Percentiles rank a stretch among this genome's conserved stretches.
Conservation (phyloP, 1,140 invertebrate genomes). For the Musca domestica region DNA sequence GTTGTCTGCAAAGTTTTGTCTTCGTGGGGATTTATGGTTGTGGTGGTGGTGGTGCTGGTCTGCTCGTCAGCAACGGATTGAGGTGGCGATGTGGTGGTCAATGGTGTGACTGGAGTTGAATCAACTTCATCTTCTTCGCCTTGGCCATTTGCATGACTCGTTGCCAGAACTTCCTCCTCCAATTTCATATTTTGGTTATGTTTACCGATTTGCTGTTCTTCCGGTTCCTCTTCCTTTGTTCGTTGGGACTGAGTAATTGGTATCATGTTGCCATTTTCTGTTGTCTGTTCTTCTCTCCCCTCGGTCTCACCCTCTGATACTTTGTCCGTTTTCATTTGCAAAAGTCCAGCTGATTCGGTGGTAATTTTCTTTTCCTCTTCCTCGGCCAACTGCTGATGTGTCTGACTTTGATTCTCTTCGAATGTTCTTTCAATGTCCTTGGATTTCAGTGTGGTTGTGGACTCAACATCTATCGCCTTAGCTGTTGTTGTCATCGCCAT, state of each 20-base stretch:
- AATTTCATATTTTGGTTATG: constrained; percentile 9
- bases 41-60: neutral
- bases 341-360: neutral
- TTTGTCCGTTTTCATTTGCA: neutral
- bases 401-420: neutral
- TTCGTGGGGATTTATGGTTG: neutral
- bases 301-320: too few species aligned
- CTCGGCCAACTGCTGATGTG: neutral
- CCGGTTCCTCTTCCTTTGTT: constrained; percentile 10
- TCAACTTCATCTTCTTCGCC: neutral
- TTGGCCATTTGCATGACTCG: neutral
- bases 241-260: neutral
- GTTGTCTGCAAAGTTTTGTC: constrained; percentile 5
- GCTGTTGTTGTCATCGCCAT: constrained; percentile 7
- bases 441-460: neutral
- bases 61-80: neutral
- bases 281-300: neutral
- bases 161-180: neutral
- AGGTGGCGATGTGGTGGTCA: neutral
- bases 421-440: neutral
- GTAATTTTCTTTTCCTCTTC: neutral
- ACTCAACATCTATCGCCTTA: constrained; percentile 4
- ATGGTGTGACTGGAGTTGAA: neutral
- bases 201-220: neutral
- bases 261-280: constrained; percentile 1